These are phyloP conservation scores for Tenthredo notha DNA, from an alignment of 2,888 invertebrate species.

Conservation along the genomic window DNA sequence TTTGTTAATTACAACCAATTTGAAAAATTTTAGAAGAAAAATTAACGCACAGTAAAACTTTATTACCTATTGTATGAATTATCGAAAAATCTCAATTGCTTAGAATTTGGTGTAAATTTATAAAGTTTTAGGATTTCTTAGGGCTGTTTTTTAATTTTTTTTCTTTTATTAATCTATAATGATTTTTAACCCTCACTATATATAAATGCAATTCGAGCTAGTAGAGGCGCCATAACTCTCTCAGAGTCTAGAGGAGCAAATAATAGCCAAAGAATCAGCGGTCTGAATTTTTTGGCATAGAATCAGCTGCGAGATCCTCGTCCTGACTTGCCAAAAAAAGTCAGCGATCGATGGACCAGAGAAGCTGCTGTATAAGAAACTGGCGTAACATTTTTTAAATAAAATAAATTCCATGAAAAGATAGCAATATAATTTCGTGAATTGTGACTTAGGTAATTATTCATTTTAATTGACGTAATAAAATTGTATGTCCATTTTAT, in stretches of 20 bases:
- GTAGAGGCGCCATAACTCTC: background rate
- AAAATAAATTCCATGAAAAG: background rate
- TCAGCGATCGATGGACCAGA: background rate
- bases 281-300: slow-evolving; percentile 11
- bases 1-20: background rate
- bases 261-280: background rate
- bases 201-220: background rate
- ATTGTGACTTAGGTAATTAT: background rate
- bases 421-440: background rate
- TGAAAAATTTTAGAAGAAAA: background rate
- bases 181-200: background rate
- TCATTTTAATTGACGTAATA: background rate
- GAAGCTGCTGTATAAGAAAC: background rate
- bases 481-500: background rate
- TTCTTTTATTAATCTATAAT: background rate
- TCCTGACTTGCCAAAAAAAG: background rate
- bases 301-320: background rate
- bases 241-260: background rate
- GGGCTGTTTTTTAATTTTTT: background rate
- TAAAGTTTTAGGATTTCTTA: background rate
- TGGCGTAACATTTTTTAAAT: background rate
- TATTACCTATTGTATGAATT: background rate
- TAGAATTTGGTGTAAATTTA: background rate
- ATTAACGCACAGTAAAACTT: background rate
- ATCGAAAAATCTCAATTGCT: background rate